These are phyloP conservation scores for Pachypsylla venusta DNA, from an alignment of 1,140 invertebrate species.

Conservation along the genomic window DNA sequence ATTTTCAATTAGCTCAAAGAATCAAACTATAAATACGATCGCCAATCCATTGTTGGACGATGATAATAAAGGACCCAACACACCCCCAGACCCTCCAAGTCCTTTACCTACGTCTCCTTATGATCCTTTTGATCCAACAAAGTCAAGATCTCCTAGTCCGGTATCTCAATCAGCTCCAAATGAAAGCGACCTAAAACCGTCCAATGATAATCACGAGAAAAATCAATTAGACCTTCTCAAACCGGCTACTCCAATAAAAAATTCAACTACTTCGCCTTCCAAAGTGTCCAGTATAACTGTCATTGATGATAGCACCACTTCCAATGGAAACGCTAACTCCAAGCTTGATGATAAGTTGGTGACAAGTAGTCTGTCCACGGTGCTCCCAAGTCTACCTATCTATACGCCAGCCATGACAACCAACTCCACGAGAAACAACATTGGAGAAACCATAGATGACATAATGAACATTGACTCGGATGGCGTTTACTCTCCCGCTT, in stretches of 20 bases:
- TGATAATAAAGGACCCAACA: constrained; percentile 21
- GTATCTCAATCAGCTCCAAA: constrained; percentile 22
- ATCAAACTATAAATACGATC: constrained; percentile 38
- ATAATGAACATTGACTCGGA: constrained; percentile 15
- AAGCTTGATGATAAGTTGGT: not conserved
- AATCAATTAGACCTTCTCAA: constrained; percentile 12
- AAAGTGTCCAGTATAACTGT: constrained; percentile 9
- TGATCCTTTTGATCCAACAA: constrained; percentile 76
- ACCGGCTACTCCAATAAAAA: constrained; percentile 11
- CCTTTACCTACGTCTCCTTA: constrained; percentile 42
- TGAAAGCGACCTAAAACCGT: constrained; percentile 17
- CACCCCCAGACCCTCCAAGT: constrained; percentile 35
- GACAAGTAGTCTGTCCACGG: not conserved
- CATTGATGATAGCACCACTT: not conserved
- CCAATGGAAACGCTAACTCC: not conserved
- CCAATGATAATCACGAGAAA: constrained; percentile 17
- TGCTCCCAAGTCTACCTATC: not conserved
- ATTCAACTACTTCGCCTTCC: constrained; percentile 4
- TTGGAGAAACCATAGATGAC: constrained; percentile 19
- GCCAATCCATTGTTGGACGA: constrained; percentile 45
- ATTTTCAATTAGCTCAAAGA: constrained; percentile 45
- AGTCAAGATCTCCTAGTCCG: constrained; percentile 46
- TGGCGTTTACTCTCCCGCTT: not conserved
- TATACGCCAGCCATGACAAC: not conserved
- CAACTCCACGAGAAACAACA: not conserved